These are phyloP conservation scores for Pseudeuparius sepicola DNA, from an alignment of 2,888 invertebrate species.

Conservation along the genomic window DNA sequence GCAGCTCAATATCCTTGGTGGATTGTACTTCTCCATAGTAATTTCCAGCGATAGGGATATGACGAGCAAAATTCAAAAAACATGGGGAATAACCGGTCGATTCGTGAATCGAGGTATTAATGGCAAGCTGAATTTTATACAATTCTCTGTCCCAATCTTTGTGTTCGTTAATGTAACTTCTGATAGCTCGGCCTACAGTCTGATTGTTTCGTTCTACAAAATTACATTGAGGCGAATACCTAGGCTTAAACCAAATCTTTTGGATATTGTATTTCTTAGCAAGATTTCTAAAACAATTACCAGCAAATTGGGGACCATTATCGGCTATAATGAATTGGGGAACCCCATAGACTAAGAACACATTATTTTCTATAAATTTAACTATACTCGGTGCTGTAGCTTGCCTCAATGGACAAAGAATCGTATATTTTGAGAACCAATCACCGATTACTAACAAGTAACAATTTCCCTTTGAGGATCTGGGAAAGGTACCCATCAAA, in stretches of 20 bases:
- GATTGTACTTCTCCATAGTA: conserved; percentile 5
- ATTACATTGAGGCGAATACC: conserved; percentile 30
- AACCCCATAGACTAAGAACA: conserved; percentile 19
- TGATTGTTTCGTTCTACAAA: conserved; percentile 17
- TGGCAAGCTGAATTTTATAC: neutral
- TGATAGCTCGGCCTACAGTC: too few relatives aligned
- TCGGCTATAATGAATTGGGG: conserved; percentile 17
- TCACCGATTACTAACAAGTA: conserved; percentile 14
- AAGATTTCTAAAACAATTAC: conserved; percentile 12
- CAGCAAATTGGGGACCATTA: conserved; percentile 15
- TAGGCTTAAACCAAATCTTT: conserved; percentile 11
- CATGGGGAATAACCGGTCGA: neutral
- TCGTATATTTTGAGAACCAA: conserved; percentile 17
- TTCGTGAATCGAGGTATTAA: conserved; percentile 8
- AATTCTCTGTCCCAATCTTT: conserved; percentile 25
- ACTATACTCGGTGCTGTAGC: conserved; percentile 9
- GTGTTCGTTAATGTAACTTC: conserved; percentile 21
- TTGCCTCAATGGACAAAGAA: conserved; percentile 13
- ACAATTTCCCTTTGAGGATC: conserved; percentile 11
- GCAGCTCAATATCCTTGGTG: neutral
- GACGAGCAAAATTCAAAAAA: conserved; percentile 12
- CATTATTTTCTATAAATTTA: conserved; percentile 14
- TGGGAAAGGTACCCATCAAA: conserved; percentile 11
- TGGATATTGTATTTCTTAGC: conserved; percentile 8
- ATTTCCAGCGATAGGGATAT: conserved; percentile 7